Conservation (phyloP, 1,140 invertebrate genomes). For the Euura saliciscinereae region DNA sequence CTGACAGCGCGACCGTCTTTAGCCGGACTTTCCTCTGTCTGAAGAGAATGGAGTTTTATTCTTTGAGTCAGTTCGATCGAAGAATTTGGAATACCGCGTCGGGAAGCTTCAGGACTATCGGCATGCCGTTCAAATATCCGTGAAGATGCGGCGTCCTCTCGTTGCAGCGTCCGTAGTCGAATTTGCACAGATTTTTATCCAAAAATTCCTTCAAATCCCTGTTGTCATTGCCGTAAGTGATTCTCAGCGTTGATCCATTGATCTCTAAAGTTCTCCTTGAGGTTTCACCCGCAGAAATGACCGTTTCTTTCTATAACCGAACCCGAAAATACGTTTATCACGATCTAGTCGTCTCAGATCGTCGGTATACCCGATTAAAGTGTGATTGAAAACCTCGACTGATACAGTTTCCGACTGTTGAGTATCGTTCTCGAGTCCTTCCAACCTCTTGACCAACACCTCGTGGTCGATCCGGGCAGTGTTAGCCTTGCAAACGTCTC, state of each 20-base stretch:
- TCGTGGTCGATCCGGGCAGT: background rate
- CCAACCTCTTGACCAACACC: background rate
- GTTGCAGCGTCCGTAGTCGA: conserved; percentile 30
- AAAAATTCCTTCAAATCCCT: background rate
- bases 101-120: conserved; percentile 29
- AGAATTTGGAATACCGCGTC: background rate
- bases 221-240: background rate
- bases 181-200: conserved; percentile 18
- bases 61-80: conserved; percentile 8
- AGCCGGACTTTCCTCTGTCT: too few relatives aligned
- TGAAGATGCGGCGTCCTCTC: conserved; percentile 34
- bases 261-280: background rate
- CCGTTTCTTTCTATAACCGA: background rate
- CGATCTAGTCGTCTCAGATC: conserved; percentile 25
- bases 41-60: too few relatives aligned
- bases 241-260: background rate
- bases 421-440: too few relatives aligned
- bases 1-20: too few relatives aligned
- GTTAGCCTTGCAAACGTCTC: background rate
- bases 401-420: too few relatives aligned
- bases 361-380: too few relatives aligned
- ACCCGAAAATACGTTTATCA: too few relatives aligned
- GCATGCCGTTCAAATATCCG: conserved; percentile 31
- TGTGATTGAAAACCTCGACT: too few relatives aligned
- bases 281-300: too few relatives aligned